Percentiles rank a stretch among this genome's conserved stretches.
These are phyloP conservation scores for Serripes groenlandicus DNA, from an alignment of 2,888 invertebrate genomes.

Conservation along the genomic window DNA sequence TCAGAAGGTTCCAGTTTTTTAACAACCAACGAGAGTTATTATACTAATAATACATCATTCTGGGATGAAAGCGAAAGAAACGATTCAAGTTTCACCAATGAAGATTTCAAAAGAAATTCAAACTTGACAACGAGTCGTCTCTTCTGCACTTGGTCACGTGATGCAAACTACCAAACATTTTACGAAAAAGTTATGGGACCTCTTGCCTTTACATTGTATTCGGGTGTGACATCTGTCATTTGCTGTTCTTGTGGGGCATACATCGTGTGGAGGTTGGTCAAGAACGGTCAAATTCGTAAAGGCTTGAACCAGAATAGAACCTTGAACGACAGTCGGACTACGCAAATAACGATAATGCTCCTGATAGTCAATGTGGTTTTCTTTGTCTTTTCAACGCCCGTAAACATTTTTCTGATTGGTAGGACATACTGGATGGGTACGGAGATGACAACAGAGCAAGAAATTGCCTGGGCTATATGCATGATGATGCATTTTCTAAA, in stretches of 20 bases:
- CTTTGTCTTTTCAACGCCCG: background rate
- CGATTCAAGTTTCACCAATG: no score
- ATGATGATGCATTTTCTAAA: conserved; percentile 6
- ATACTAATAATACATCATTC: background rate
- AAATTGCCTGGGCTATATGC: conserved; percentile 3
- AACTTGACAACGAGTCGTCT: no score
- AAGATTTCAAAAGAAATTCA: no score
- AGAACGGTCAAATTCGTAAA: background rate
- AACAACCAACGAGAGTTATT: no score
- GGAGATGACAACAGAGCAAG: background rate
- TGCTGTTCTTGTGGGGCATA: background rate
- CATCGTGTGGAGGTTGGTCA: background rate
- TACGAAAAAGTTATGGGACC: background rate
- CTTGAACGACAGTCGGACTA: background rate
- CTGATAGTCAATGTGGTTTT: background rate
- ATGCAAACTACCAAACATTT: background rate
- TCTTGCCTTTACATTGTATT: background rate
- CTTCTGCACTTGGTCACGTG: background rate
- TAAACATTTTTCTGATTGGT: background rate
- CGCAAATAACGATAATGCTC: background rate
- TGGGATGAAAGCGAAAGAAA: background rate
- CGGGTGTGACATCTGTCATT: background rate
- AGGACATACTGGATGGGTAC: background rate
- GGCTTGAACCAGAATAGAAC: background rate
- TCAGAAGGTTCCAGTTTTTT: background rate